Base-by-base conservation (phyloP, 2,888 invertebrate species). In the Phania funesta region DNA sequence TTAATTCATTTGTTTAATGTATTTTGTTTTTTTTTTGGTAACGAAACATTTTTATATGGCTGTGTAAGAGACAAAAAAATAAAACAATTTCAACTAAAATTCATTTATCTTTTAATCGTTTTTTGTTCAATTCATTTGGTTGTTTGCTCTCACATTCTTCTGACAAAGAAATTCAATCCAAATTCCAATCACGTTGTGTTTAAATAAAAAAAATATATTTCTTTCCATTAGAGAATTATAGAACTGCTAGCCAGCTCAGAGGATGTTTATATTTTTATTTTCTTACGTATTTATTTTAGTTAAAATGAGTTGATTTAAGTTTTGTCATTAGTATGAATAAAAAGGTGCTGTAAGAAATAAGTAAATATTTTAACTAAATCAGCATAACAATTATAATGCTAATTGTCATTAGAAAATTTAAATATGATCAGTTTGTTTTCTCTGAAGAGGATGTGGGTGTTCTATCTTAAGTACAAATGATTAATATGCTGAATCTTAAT, bases 121-220 rank as follows among this genome's bases (percentile, higher is more conserved):
- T 46, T 29, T 62, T 41, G 29, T 52, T 64, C 7, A 73, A 38
- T 41, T 62, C 62, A 22, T 41, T 29, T 58, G 32, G 8, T 2
- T 44, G 44, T 44, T 44, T 18, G 24, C 46, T 35, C 41, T 20
- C 26, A 41, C 50, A 29, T 73, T 62, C 35, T 64, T 56, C 13
- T 44, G 58, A 58, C 44, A 73, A 50, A 65, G 50, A 60, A 29
- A 73, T 35, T 32, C 9, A 24, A 58, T 64, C 18, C 18, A 24
- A 60, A 78, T 79, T 79, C 71, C 44, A 71, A 67, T 65, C 78
- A 79, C 78, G 78, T 79, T 73, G 73, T 52, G 73, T 41, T 79
- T 79, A 24, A 50, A 71, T 22, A 58, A 58, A 64, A 74, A 46
- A 32, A 46, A 8, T 16, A 16, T 7, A n/a, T 56, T 68, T 70